A percentile compares a stretch with the other conserved stretches of the same genome.
These are phyloP conservation scores for Otus sunia DNA, from an alignment of 2,113 vertebrate species.

Conservation along the genomic window DNA sequence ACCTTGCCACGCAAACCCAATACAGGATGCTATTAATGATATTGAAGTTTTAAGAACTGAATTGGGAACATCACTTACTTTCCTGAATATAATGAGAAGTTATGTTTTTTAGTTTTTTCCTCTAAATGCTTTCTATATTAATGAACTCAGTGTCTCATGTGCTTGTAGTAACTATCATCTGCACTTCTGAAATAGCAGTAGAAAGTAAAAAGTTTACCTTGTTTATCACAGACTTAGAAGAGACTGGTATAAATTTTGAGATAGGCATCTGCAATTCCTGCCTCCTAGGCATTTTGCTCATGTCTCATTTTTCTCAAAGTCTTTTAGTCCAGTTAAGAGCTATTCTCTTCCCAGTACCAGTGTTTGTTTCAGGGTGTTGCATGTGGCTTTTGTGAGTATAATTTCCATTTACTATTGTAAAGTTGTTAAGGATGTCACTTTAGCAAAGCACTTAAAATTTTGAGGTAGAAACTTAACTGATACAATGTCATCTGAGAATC, in stretches of 20 bases:
- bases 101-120: background rate
- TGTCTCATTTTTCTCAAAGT: background rate
- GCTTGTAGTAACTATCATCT: background rate
- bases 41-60: background rate
- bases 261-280: background rate
- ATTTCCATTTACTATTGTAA: background rate
- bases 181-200: background rate
- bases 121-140: background rate
- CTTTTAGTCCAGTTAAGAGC: background rate
- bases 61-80: background rate
- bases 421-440: background rate
- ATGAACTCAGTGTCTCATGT: background rate
- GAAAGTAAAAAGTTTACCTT: background rate
- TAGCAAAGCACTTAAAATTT: background rate
- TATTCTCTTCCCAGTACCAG: background rate
- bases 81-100: background rate
- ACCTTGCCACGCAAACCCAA: too few species aligned
- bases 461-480: background rate
- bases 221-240: background rate
- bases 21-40: background rate
- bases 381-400: background rate
- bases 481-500: background rate
- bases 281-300: background rate
- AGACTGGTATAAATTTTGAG: background rate
- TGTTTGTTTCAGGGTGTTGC: background rate